Percentiles rank a stretch among this genome's conserved stretches.
Evolutionary conservation across 2,888 invertebrate genomes (phyloP).

Genomic region (Actias luna): DNA sequence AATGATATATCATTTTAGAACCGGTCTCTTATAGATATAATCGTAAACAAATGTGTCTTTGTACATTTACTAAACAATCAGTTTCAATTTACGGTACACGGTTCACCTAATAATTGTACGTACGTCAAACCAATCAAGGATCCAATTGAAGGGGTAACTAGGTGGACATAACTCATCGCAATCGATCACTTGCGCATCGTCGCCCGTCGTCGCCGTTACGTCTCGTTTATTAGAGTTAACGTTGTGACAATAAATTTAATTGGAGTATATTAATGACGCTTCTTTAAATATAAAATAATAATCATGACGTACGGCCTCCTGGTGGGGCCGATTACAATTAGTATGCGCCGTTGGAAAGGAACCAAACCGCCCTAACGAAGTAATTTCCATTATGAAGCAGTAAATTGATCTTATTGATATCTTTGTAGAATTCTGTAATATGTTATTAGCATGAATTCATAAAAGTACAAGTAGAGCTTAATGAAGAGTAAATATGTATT

Average conservation of each 20-base stretch:
- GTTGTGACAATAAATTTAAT: slow-evolving; percentile 76
- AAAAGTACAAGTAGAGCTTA: not conserved
- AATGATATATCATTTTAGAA: not conserved
- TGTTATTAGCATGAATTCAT: slow-evolving; percentile 7
- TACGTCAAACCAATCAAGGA: slow-evolving; percentile 77
- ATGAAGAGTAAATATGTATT: not conserved
- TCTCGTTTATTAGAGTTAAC: slow-evolving; percentile 71
- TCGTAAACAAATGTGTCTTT: slow-evolving; percentile 40
- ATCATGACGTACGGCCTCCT: slow-evolving; percentile 60
- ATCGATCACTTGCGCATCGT: slow-evolving; percentile 71
- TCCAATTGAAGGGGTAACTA: slow-evolving; percentile 80
- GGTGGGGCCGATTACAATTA: slow-evolving; percentile 60
- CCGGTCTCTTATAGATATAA: slow-evolving; percentile 16
- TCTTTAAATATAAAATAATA: slow-evolving; percentile 75
- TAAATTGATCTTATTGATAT: slow-evolving; percentile 4
- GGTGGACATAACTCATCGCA: slow-evolving; percentile 72
- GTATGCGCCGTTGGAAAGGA: slow-evolving; percentile 25
- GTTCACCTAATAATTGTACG: slow-evolving; percentile 67
- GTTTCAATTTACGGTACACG: slow-evolving; percentile 66
- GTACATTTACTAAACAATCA: slow-evolving; percentile 64
- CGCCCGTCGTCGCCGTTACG: slow-evolving; percentile 55
- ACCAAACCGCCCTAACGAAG: slow-evolving; percentile 1
- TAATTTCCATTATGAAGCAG: not conserved
- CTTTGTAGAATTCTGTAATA: slow-evolving; percentile 7
- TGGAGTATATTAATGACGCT: slow-evolving; percentile 71